These are phyloP conservation scores for Lasioglossum albipes DNA, from an alignment of 1,140 invertebrate genomes.

Conservation along the genomic window DNA sequence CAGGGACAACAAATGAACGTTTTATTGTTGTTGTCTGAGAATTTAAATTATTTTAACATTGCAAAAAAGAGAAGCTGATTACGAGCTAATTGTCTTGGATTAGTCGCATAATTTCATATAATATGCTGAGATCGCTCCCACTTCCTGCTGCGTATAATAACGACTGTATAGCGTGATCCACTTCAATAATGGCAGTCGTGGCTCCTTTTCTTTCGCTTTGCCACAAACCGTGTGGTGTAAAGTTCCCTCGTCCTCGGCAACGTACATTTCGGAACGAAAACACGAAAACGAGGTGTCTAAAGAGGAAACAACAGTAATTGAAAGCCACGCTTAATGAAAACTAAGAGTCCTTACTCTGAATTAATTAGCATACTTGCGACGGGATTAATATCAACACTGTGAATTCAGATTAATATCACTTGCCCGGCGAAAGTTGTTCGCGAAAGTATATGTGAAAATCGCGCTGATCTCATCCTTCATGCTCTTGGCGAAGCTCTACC, in stretches of 20 bases:
- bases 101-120: constrained; percentile 24
- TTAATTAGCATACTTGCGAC: too few relatives aligned
- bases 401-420: too few relatives aligned
- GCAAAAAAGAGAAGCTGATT: background rate
- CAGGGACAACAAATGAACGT: too few relatives aligned
- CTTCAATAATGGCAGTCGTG: constrained; percentile 12
- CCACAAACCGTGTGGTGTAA: background rate
- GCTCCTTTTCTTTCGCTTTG: constrained; percentile 21
- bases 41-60: background rate
- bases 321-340: background rate
- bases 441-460: too few relatives aligned
- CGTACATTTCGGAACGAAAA: background rate
- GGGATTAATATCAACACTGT: too few relatives aligned
- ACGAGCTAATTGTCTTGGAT: background rate
- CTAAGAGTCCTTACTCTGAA: background rate
- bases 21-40: background rate
- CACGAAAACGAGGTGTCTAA: background rate
- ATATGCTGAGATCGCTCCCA: constrained; percentile 25
- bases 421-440: too few relatives aligned
- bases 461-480: too few relatives aligned
- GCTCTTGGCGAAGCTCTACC: too few relatives aligned
- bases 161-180: constrained; percentile 33
- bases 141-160: constrained; percentile 26
- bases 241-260: background rate
- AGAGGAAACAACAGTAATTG: background rate